Conservation (phyloP, 2,797 vertebrate species). For the Brotogeris chrysoptera region DNA sequence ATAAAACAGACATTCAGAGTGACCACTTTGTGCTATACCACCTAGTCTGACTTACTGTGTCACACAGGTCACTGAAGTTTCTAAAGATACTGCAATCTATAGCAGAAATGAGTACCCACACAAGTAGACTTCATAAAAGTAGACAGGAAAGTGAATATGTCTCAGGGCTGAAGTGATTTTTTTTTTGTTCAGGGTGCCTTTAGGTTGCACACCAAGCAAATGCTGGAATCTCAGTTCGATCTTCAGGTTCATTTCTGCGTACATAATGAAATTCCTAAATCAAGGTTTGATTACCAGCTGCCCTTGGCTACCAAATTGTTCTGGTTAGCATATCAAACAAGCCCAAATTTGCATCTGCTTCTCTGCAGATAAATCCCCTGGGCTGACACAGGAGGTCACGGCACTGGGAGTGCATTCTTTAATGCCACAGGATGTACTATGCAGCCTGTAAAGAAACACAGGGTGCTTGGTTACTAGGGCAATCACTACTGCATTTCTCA, state of each 20-base stretch:
- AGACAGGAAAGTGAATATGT: background rate
- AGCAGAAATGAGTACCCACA: background rate
- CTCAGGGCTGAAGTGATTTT: background rate
- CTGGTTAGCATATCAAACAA: constrained; percentile 34
- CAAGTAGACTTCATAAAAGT: background rate
- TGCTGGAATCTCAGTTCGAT: background rate
- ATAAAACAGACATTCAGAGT: background rate
- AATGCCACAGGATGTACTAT: background rate
- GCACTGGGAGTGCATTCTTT: constrained; percentile 11
- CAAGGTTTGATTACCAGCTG: constrained; percentile 4
- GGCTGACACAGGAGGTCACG: constrained; percentile 22
- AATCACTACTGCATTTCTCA: background rate
- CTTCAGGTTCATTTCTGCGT: background rate
- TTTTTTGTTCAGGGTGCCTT: background rate
- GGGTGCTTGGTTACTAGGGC: background rate
- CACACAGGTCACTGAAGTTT: background rate
- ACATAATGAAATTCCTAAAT: background rate
- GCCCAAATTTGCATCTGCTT: constrained; percentile 7
- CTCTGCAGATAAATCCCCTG: constrained; percentile 22
- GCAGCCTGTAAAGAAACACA: constrained; percentile 9
- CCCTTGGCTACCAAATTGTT: constrained; percentile 21
- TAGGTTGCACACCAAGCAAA: background rate
- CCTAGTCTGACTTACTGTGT: background rate
- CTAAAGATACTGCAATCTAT: background rate
- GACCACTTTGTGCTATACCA: background rate